Evolutionary conservation across 2,797 vertebrate genomes (phyloP).

Genomic region (Otolemur crassicaudatus): DNA sequence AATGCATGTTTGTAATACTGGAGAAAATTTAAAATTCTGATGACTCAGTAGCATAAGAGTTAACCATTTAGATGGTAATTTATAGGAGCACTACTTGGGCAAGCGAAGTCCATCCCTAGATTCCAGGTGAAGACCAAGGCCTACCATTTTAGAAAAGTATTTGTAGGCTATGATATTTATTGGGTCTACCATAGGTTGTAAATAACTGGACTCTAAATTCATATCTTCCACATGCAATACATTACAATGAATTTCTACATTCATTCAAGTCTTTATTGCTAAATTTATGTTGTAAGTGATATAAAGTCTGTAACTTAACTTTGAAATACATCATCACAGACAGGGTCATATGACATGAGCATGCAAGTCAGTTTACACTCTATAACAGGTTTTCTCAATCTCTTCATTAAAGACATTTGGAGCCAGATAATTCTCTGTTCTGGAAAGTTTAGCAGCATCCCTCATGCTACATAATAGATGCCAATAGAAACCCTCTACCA

Average conservation of each 20-base stretch:
- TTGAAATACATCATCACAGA: slow-evolving; percentile 36
- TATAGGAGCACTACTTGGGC: neutral
- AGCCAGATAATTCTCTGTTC: neutral
- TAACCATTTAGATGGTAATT: neutral
- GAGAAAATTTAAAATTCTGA: neutral
- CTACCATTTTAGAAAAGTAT: neutral
- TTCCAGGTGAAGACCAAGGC: neutral
- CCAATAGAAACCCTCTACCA: neutral
- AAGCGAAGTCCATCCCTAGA: neutral
- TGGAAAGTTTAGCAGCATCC: neutral
- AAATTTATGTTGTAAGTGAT: neutral
- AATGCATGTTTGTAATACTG: neutral
- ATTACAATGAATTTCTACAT: neutral
- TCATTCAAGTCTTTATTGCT: neutral
- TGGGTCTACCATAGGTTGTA: neutral
- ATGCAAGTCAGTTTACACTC: neutral
- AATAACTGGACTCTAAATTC: slow-evolving; percentile 2
- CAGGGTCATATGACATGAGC: neutral
- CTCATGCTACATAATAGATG: neutral
- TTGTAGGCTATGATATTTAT: neutral
- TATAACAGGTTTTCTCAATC: neutral
- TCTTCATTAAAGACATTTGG: neutral
- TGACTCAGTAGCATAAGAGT: neutral
- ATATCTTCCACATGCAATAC: neutral
- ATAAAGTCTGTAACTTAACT: slow-evolving; percentile 12